Evolutionary conservation across 2,888 invertebrate species (phyloP).

Genomic region (Caenorhabditis afra): DNA sequence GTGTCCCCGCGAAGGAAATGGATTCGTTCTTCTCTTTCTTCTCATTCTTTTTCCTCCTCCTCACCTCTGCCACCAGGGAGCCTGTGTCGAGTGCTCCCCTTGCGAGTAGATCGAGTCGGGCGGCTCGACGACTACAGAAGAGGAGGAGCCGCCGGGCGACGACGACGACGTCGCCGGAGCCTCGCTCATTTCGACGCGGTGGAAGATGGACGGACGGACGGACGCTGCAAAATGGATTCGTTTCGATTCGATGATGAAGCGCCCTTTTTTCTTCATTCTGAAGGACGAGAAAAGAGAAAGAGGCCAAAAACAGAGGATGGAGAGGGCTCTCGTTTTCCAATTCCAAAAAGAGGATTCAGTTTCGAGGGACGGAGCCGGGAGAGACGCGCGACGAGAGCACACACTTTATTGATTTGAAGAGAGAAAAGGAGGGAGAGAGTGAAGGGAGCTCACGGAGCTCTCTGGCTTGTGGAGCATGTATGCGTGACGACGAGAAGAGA

Average conservation of each 20-base stretch:
- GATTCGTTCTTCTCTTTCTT: background rate
- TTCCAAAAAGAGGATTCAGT: constrained; percentile 29
- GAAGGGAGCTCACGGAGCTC: constrained; percentile 53
- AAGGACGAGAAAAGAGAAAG: background rate
- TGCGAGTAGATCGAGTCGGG: constrained; percentile 77
- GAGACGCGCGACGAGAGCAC: constrained; percentile 2
- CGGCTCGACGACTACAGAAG: constrained; percentile 64
- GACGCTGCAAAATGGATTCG: background rate
- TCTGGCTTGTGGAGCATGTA: constrained; percentile 45
- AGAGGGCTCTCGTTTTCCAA: constrained; percentile 5
- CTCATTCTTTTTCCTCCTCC: background rate
- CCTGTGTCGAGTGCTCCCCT: constrained; percentile 55
- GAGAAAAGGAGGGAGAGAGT: too few species aligned
- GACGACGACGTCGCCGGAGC: constrained; percentile 32
- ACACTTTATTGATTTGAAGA: constrained; percentile 35
- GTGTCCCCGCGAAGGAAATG: background rate
- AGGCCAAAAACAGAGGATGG: constrained; percentile 4
- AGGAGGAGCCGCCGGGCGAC: constrained; percentile 2
- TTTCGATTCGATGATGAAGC: background rate
- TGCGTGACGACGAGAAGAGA: constrained; percentile 49
- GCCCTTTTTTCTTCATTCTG: background rate
- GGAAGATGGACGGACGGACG: background rate
- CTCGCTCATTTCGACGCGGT: constrained; percentile 17
- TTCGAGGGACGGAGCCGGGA: constrained; percentile 20
- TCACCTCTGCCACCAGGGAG: constrained; percentile 78